phyloP scores from a whole-genome alignment of 2,888 invertebrate species.

The Trypoxylon attenuatum region DNA sequence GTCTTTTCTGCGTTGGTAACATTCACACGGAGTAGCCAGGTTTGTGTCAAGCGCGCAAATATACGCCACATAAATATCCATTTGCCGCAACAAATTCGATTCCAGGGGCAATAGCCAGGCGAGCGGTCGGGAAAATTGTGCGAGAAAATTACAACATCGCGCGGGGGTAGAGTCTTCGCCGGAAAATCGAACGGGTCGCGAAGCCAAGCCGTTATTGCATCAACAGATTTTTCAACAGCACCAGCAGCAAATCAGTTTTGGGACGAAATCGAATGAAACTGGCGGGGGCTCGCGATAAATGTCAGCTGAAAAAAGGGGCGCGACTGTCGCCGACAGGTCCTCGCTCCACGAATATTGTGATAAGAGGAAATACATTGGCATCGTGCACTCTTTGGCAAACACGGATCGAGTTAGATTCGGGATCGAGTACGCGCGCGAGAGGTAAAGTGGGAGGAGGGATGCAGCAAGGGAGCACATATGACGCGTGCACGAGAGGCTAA shows the following conservation, averaged over 20 bases:
- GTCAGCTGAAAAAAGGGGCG: too few relatives aligned
- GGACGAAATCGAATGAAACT: too few relatives aligned
- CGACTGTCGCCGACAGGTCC: too few relatives aligned
- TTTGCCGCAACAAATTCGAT: constrained; percentile 56
- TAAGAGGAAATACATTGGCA: too few relatives aligned
- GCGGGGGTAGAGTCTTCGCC: constrained; percentile 7
- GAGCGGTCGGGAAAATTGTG: constrained; percentile 41
- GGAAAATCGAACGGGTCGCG: constrained; percentile 22
- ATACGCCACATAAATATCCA: constrained; percentile 51
- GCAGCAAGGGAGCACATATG: neutral
- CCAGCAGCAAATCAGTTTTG: too few relatives aligned
- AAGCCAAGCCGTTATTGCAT: constrained; percentile 16
- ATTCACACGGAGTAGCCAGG: constrained; percentile 5
- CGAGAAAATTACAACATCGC: constrained; percentile 40
- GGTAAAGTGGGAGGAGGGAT: neutral
- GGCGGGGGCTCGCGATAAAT: too few relatives aligned
- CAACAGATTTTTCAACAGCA: constrained; percentile 8
- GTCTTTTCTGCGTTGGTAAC: constrained; percentile 4
- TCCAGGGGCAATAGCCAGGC: constrained; percentile 36
- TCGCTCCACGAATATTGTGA: too few relatives aligned
- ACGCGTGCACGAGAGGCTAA: neutral
- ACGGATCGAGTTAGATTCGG: neutral
- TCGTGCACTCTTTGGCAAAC: neutral
- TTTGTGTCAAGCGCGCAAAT: constrained; percentile 20
- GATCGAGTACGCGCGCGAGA: neutral